Evolutionary conservation across 2,888 invertebrate genomes (phyloP), one percentile per base, ranked within the genome.

Genomic region (Steinernema scapterisci): DNA sequence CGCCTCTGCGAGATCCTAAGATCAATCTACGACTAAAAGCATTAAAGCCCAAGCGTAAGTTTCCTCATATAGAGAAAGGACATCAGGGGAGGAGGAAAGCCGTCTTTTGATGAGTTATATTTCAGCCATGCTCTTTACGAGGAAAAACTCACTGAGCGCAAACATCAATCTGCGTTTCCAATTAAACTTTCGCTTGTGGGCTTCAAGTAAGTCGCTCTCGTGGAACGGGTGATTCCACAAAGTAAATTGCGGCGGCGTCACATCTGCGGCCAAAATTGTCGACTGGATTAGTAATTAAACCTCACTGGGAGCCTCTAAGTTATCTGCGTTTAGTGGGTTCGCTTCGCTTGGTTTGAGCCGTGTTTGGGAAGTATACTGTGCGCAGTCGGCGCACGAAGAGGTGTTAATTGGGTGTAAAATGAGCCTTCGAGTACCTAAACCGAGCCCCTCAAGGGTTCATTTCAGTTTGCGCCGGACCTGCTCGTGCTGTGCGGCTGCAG

Each of bases 151-250:
- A 48, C 27, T 16, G 63, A 27, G 63, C 63, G 63, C 63, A 31
- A 63, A 63, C 63, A 63, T 63, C 63, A 63, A 63, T 63, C 63
- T 63, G 31, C 31, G 63, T 31, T 63, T 27, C 63, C 63, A 63
- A 63, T 63, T 63, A 63, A 63, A 63, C 63, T 63, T 63, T 63
- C 27, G 63, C 63, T 27, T 27, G 27, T 63, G 63, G 27, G 31
- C 63, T 63, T 63, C 16, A 31, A 63, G 63, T 63, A 63, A 63
- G 63, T 63, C 63, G 63, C 6, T 38, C 25, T 27, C 63, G 63
- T 63, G 25, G 52, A 63, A 38, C 48, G 31, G 25, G 19, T 16
- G 63, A 31, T 31, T 31, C 63, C 27, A 3, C 7, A 27, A 25
- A 16, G 63, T 63, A 63, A 63, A 63, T 63, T 31, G 27, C 63